Evolutionary conservation across 2,888 invertebrate genomes (phyloP), one percentile per base, ranked within the genome.

Genomic region (Anagyrus pseudococci): DNA sequence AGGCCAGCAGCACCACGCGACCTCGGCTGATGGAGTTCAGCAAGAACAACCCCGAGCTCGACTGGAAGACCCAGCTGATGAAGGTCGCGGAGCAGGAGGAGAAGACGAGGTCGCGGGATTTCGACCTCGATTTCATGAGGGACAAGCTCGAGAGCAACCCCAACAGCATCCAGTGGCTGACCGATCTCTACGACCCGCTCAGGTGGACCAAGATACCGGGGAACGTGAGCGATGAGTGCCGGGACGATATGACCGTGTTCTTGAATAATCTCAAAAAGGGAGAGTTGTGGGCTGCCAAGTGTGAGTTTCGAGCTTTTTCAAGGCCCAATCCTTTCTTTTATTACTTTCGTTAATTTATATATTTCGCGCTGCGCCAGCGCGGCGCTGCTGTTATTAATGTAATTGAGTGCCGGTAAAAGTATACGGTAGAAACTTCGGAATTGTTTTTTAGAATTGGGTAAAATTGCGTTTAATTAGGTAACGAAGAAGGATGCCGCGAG

Each of bases 231-330:
- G 81, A 82, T n/a, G 81, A 81, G 43, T 89, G 89, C 71, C 82
- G 82, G 7, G 77, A 80, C 15, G 85, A 88, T 67, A 82, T 88
- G 82, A 81, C 82, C 67, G 76, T 78, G 33, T 89, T 87, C 76
- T 73, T 89, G 23, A 82, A 78, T 74, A 88, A 84, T 58, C 83
- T 86, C 60, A 83, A 73, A 76, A 88, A 83, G 69, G 91, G 84
- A 72, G 84, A 84, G 73, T 81, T 82, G 46, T 93, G 93, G 93
- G 93, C 93, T 10, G 88, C 90, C 37, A 89, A 88, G 83, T 90
- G 93, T 93, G 78, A 88, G 90, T 88, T 48, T 8, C 29, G n/a
- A n/a, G n/a, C n/a, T n/a, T n/a, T n/a, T n/a, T n/a, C n/a, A n/a
- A n/a, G n/a, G n/a, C n/a, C n/a, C n/a, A n/a, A n/a, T n/a, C n/a